Conservation (phyloP, 2,797 vertebrate species). For the Botia almorhae region DNA sequence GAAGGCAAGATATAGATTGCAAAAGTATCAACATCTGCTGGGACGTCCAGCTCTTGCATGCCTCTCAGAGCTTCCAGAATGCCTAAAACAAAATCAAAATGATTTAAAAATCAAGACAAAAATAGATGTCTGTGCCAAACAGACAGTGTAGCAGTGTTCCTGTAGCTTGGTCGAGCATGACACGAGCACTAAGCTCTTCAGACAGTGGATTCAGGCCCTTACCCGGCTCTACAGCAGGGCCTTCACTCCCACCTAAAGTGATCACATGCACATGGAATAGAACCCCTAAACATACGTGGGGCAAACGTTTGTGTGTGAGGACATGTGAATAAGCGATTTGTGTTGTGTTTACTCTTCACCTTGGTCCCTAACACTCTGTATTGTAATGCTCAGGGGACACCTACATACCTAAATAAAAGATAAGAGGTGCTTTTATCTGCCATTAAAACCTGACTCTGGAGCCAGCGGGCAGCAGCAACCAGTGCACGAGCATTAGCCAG, state of each 20-base stretch:
- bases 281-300: constrained; percentile 56
- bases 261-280: constrained; percentile 74
- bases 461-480: neutral
- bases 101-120: neutral
- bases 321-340: constrained; percentile 32
- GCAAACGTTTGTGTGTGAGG: constrained; percentile 63
- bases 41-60: constrained; percentile 80
- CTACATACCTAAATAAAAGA: constrained; percentile 82
- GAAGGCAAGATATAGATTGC: constrained; percentile 77
- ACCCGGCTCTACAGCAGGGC: constrained; percentile 61
- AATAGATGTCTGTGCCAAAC: too few relatives aligned
- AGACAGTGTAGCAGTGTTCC: too few relatives aligned
- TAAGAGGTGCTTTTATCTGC: constrained; percentile 80
- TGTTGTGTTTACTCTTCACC: constrained; percentile 63
- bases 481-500: constrained; percentile 71
- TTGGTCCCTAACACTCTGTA: constrained; percentile 63
- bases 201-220: constrained; percentile 19
- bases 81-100: constrained; percentile 68
- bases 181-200: neutral
- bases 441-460: constrained; percentile 73
- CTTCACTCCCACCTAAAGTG: constrained; percentile 66
- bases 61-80: constrained; percentile 78
- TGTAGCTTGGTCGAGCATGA: too few relatives aligned
- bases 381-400: constrained; percentile 66
- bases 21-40: constrained; percentile 79